These are phyloP conservation scores for Parapsyche elsis DNA, from an alignment of 1,140 invertebrate genomes.

Conservation along the genomic window DNA sequence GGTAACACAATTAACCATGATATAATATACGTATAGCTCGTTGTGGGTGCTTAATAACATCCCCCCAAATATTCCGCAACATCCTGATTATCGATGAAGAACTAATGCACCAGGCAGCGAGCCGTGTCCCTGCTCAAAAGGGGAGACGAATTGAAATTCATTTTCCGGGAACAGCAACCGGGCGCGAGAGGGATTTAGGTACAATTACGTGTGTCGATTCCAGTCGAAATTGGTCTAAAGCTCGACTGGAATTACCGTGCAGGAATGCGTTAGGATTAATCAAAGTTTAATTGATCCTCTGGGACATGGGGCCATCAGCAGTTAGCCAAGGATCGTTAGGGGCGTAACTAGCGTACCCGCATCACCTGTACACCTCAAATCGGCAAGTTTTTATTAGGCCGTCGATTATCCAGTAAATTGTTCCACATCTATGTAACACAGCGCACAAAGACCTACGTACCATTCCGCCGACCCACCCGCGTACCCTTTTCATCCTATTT, in stretches of 20 bases:
- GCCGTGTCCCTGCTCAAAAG: neutral
- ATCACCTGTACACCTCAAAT: neutral
- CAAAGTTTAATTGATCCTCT: conserved; percentile 32
- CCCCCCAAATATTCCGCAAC: neutral
- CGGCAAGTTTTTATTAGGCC: neutral
- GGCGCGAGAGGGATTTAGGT: no score
- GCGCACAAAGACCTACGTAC: neutral
- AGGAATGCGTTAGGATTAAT: conserved; percentile 20
- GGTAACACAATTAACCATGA: neutral
- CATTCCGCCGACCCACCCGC: no score
- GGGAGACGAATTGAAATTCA: conserved; percentile 25
- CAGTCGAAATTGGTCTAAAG: neutral
- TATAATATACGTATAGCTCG: neutral
- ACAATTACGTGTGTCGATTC: neutral
- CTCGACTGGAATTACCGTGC: neutral
- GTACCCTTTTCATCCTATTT: neutral
- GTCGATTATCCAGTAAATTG: conserved; percentile 10
- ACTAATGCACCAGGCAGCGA: conserved; percentile 20
- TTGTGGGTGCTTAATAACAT: neutral
- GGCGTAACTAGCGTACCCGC: neutral
- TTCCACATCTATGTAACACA: neutral
- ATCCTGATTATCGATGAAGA: conserved; percentile 23
- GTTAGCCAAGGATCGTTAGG: conserved; percentile 15
- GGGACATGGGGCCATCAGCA: neutral
- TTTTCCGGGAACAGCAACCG: neutral